These are phyloP conservation scores for Polyploca ridens DNA, from an alignment of 2,888 invertebrate genomes.

Conservation along the genomic window DNA sequence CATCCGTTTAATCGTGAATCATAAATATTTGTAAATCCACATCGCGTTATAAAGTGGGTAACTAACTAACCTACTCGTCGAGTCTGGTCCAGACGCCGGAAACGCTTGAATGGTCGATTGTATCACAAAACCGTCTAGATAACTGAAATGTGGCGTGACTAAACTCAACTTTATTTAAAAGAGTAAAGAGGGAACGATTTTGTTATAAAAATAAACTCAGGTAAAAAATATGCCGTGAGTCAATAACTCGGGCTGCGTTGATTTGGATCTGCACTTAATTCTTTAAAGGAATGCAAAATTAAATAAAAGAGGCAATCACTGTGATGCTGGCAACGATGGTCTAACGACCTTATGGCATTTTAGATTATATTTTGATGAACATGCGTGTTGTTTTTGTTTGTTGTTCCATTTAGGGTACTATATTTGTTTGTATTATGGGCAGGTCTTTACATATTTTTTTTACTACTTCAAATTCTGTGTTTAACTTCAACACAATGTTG, in stretches of 20 bases:
- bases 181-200: slow-evolving; percentile 46
- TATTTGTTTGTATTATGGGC: no score
- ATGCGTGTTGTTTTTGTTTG: slow-evolving; percentile 11
- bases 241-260: slow-evolving; percentile 56
- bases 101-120: slow-evolving; percentile 32
- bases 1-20: no score
- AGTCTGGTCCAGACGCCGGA: slow-evolving; percentile 25
- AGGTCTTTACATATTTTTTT: no score
- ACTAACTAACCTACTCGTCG: not conserved
- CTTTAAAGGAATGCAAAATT: slow-evolving; percentile 51
- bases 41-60: not conserved
- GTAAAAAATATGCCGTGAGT: slow-evolving; percentile 64
- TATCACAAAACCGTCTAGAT: slow-evolving; percentile 27
- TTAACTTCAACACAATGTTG: no score
- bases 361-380: slow-evolving; percentile 9
- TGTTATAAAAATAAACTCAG: slow-evolving; percentile 74
- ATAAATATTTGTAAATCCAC: no score
- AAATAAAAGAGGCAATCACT: slow-evolving; percentile 38
- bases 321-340: slow-evolving; percentile 9
- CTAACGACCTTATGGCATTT: not conserved
- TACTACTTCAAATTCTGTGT: no score
- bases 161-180: slow-evolving; percentile 47
- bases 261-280: slow-evolving; percentile 65
- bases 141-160: slow-evolving; percentile 25
- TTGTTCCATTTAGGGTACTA: not conserved